Conservation (phyloP, 2,888 invertebrate genomes). For the Pheosia tremula region DNA sequence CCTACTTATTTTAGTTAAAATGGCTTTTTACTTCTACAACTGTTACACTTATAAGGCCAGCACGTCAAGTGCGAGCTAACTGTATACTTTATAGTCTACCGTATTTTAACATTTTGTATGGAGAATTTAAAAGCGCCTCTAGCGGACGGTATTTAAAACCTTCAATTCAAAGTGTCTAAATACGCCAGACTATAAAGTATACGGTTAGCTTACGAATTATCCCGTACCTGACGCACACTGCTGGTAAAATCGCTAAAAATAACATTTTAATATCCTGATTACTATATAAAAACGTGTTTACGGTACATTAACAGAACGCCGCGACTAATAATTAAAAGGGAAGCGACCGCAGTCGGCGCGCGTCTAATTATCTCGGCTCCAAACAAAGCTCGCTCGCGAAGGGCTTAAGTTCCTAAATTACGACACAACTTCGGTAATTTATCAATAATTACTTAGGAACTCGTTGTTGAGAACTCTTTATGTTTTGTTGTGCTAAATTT, state of each 20-base stretch:
- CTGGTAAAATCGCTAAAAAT: no score
- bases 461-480: conserved; percentile 31
- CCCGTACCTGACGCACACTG: no score
- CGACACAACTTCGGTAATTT: conserved; percentile 40
- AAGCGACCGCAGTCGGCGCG: conserved; percentile 18
- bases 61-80: not conserved
- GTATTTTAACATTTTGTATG: no score
- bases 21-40: no score
- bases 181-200: no score
- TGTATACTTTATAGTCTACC: not conserved
- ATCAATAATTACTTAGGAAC: conserved; percentile 41
- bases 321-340: conserved; percentile 19
- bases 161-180: no score
- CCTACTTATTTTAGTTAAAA: no score
- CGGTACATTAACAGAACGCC: conserved; percentile 16
- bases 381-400: conserved; percentile 18
- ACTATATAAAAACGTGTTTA: not conserved
- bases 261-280: no score
- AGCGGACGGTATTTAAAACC: no score
- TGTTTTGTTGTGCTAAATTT: conserved; percentile 10
- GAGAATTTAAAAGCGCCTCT: no score
- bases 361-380: conserved; percentile 31
- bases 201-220: no score
- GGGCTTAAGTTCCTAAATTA: conserved; percentile 40
- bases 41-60: no score